Percentiles rank a stretch among this genome's conserved stretches.
Conservation (phyloP, 2,113 vertebrate species). For the Tychaedon coryphoeus region DNA sequence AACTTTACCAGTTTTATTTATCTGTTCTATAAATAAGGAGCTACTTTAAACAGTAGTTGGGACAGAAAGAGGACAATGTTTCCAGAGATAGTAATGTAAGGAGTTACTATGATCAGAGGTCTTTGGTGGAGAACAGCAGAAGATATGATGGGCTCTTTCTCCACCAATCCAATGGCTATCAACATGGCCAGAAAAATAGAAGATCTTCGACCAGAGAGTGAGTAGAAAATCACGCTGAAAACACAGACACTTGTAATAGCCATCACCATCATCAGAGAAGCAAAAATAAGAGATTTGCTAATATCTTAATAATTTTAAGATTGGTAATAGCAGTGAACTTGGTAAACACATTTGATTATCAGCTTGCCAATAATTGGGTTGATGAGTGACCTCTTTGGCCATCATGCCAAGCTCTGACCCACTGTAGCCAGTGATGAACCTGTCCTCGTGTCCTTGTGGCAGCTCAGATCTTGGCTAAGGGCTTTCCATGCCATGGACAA, state of each 20-base stretch:
- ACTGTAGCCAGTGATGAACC: not conserved
- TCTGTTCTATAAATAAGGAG: not conserved
- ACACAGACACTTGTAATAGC: not conserved
- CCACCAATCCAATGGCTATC: not conserved
- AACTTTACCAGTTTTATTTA: not conserved
- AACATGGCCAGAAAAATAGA: not conserved
- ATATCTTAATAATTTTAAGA: not conserved
- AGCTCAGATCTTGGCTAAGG: accelerated
- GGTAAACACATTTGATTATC: not conserved
- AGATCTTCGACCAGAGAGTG: not conserved
- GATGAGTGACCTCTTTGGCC: accelerated
- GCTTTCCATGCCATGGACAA: accelerated
- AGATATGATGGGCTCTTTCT: not conserved
- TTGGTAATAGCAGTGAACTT: not conserved
- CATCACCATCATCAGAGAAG: not conserved
- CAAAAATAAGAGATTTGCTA: not conserved
- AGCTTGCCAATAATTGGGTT: not conserved
- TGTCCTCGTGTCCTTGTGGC: not conserved
- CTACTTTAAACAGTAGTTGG: not conserved
- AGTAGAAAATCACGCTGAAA: not conserved
- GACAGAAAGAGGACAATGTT: not conserved
- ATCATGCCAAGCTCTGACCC: not conserved
- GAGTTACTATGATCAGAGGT: not conserved
- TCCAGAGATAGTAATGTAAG: not conserved
- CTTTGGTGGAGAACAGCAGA: not conserved